These are phyloP conservation scores for Echinometra lucunter DNA, from an alignment of 53 echinoderm and acorn worm genomes.

Conservation along the genomic window DNA sequence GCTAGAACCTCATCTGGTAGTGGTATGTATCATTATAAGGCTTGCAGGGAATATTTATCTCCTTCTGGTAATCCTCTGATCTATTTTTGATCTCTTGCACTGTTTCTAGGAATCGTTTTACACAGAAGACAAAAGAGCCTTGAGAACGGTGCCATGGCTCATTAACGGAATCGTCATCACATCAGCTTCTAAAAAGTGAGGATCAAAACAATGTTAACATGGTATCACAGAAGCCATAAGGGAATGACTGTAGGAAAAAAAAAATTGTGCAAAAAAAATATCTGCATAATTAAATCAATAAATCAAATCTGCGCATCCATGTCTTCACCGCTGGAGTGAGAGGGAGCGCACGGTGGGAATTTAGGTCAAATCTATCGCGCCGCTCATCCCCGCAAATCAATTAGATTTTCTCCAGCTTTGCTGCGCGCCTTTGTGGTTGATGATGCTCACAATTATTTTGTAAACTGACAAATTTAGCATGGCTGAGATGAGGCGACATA, in stretches of 20 bases:
- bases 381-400: conserved; percentile 66
- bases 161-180: neutral
- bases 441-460: conserved; percentile 53
- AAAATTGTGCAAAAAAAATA: conserved; percentile 49
- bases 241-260: neutral
- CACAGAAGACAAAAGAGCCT: conserved; percentile 28
- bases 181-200: neutral
- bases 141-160: conserved; percentile 46
- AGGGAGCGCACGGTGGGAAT: conserved; percentile 40
- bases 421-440: conserved; percentile 50
- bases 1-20: neutral
- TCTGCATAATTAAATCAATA: conserved; percentile 71
- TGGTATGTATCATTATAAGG: neutral
- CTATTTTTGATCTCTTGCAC: neutral
- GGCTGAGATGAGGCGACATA: neutral
- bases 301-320: conserved; percentile 47
- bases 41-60: neutral
- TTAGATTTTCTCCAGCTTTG: conserved; percentile 63
- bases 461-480: conserved; percentile 61
- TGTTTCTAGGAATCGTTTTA: neutral
- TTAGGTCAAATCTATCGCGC: conserved; percentile 61
- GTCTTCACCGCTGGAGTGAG: conserved; percentile 15
- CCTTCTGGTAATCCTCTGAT: neutral
- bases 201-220: conserved; percentile 39
- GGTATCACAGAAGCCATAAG: conserved; percentile 40